phyloP scores from a whole-genome alignment of 2,113 vertebrate species.

The Chlorocebus sabaeus region DNA sequence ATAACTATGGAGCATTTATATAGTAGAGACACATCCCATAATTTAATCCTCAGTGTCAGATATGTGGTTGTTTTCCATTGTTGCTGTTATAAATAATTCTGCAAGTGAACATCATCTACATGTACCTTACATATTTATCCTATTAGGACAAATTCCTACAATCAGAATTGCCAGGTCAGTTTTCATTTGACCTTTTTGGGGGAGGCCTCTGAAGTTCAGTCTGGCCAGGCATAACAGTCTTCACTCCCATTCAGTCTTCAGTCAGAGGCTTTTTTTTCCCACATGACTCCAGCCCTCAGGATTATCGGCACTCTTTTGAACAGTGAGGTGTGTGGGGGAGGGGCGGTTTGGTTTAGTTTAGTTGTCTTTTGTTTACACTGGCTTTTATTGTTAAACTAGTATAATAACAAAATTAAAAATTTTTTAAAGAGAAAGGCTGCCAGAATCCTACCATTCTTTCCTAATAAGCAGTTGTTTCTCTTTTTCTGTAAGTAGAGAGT shows the following conservation, averaged over 20 bases:
- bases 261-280: too few relatives aligned
- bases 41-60: background rate
- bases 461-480: background rate
- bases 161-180: background rate
- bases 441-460: background rate
- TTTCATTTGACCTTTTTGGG: background rate
- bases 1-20: background rate
- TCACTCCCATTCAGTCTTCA: rapidly evolving
- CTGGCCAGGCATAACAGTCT: background rate
- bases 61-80: background rate
- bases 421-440: background rate
- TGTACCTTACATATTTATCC: background rate
- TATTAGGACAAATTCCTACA: background rate
- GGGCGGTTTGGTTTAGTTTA: background rate
- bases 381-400: background rate
- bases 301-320: background rate
- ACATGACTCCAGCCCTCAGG: background rate
- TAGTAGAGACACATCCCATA: background rate
- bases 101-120: background rate
- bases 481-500: background rate
- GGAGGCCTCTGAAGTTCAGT: background rate
- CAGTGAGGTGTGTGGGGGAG: background rate
- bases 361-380: background rate
- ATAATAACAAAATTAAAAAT: background rate
- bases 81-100: background rate